Conservation (phyloP, 1,140 invertebrate species). For the Ditylenchus dipsaci region DNA sequence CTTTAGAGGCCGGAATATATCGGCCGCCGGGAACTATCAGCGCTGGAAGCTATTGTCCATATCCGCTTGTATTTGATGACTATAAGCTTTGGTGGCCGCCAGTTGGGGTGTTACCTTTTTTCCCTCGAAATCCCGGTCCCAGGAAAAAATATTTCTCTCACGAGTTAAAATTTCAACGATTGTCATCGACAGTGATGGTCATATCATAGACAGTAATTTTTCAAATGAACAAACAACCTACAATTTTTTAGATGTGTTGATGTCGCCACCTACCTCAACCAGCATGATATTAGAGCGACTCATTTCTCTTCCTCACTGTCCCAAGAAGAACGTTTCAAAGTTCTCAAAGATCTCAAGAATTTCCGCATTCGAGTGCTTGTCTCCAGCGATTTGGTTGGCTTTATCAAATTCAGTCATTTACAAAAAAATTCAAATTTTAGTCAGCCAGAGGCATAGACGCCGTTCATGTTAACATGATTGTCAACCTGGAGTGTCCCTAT, state of each 20-base stretch:
- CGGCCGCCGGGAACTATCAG: too few relatives aligned
- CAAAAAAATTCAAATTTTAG: constrained; percentile 39
- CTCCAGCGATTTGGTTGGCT: constrained; percentile 77
- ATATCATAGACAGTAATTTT: constrained; percentile 53
- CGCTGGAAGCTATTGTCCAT: too few relatives aligned
- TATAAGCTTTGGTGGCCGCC: too few relatives aligned
- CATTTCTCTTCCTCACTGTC: constrained; percentile 73
- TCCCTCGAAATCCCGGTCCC: too few relatives aligned
- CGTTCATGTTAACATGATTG: constrained; percentile 81
- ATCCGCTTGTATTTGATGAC: too few relatives aligned
- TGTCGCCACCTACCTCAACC: constrained; percentile 47
- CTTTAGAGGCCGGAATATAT: too few relatives aligned
- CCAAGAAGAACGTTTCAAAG: constrained; percentile 72
- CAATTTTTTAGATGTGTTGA: constrained; percentile 22
- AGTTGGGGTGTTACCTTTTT: too few relatives aligned
- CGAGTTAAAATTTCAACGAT: too few relatives aligned
- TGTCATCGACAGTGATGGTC: too few relatives aligned
- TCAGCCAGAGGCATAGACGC: constrained; percentile 76
- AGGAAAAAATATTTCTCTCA: too few relatives aligned
- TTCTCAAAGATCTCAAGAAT: constrained; percentile 71
- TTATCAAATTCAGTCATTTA: background rate
- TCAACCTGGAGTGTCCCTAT: constrained; percentile 81
- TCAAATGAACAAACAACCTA: too few relatives aligned
- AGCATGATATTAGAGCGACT: constrained; percentile 70
- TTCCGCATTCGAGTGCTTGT: constrained; percentile 78